Base-by-base conservation (phyloP, 2,888 invertebrate genomes). In the Dendrolimus pini region DNA sequence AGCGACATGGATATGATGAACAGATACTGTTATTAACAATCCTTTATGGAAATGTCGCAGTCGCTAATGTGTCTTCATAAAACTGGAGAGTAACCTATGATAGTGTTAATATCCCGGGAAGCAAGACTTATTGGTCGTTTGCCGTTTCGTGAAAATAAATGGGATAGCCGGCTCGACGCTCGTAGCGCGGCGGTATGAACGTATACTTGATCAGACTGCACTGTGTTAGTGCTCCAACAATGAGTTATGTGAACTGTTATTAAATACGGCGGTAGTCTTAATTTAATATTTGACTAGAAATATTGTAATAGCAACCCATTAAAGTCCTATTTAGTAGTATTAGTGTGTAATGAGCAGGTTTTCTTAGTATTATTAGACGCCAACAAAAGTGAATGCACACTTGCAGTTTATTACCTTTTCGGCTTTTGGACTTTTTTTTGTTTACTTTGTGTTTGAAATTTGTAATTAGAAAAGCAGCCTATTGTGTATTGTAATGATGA, bases 51-150 rank as follows among this genome's bases (percentile, higher is more conserved):
- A 85, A 83, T 83, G 81, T 82, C 78, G 70, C 72, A 60, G 66
- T 72, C 77, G 70, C 82, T 85, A 87, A 88, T 89, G 79, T 85
- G 74, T 89, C 89, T 89, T 88, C 89, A 89, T 89, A 88, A 87
- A 87, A 80, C 80, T 78, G 73, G 80, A 82, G 86, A 86, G 85
- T 87, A 88, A 89, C 85, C 85, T 87, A 87, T 88, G 88, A 89
- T 89, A 87, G 89, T 89, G 89, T 89, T 89, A 89, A 89, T 89
- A 89, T 88, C 84, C 83, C 83, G 75, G 85, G 80, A 83, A 87
- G 87, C 83, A 88, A 88, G 89, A 89, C 80, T 87, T 89, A 89
- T 89, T 85, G 89, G 86, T 81, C 88, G 88, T 89, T 89, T 86
- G 85, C 86, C 77, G 86, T 80, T 87, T 78, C 80, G 75, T 75